Percentiles rank a stretch among this genome's conserved stretches.
Evolutionary conservation across 1,140 invertebrate genomes (phyloP).

Genomic region (Frieseomelitta varia): DNA sequence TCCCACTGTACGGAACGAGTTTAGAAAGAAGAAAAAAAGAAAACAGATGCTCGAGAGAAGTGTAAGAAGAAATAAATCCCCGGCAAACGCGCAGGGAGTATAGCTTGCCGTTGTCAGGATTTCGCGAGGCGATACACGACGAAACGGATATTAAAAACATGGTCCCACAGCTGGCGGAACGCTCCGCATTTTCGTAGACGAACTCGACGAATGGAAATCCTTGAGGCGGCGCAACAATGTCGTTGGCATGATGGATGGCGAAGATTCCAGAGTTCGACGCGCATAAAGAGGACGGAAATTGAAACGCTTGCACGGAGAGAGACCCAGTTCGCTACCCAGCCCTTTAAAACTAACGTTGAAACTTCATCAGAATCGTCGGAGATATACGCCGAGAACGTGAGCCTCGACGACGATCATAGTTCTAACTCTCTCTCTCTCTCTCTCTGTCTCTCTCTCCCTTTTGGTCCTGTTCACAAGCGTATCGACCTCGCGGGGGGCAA

Average conservation of each 20-base stretch:
- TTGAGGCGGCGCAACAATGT: conserved; percentile 43
- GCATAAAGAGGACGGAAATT: conserved; percentile 43
- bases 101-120: not conserved
- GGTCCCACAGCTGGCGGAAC: not conserved
- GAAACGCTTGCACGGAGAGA: conserved; percentile 17
- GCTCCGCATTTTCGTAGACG: not conserved
- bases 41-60: not conserved
- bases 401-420: not conserved
- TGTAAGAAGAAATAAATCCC: not conserved
- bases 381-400: conserved; percentile 19
- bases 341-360: conserved; percentile 27
- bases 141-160: conserved; percentile 50
- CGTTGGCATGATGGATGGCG: conserved; percentile 37
- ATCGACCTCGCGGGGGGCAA: not conserved
- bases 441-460: not conserved
- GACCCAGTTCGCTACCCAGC: not conserved
- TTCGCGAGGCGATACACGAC: not conserved
- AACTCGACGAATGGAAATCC: conserved; percentile 12
- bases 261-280: conserved; percentile 41
- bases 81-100: too few relatives aligned
- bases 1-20: not conserved
- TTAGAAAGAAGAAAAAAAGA: not conserved
- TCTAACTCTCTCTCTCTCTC: not conserved
- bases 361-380: conserved; percentile 8
- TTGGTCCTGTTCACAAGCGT: not conserved